Percentiles rank a stretch among this genome's conserved stretches.
Evolutionary conservation across 2,113 vertebrate species (phyloP).

Genomic region (Calypte anna): DNA sequence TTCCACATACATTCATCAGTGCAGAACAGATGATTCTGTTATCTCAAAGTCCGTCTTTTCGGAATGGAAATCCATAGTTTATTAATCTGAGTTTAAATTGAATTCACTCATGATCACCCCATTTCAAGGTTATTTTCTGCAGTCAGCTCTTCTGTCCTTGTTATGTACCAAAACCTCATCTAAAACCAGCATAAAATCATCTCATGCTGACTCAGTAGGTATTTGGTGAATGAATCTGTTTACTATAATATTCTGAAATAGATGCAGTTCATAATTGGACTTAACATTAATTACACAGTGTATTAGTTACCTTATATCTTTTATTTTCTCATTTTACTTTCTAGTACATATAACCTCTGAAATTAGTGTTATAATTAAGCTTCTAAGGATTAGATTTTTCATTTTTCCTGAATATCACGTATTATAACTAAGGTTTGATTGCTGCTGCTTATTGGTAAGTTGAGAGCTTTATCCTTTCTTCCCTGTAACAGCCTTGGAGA

Average conservation of each 20-base stretch:
- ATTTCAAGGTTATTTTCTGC: constrained; percentile 32
- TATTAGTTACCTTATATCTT: fast-evolving
- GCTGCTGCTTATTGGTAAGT: background rate
- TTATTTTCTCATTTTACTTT: background rate
- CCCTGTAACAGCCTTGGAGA: background rate
- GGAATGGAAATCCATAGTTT: background rate
- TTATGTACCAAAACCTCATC: background rate
- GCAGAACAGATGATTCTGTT: background rate
- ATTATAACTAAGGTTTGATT: background rate
- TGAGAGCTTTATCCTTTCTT: background rate
- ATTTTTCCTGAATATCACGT: background rate
- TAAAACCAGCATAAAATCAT: constrained; percentile 7
- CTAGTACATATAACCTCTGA: background rate
- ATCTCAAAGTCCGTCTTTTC: background rate
- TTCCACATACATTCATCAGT: background rate
- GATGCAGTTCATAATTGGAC: background rate
- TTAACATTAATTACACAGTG: background rate
- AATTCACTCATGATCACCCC: background rate
- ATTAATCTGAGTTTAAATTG: background rate
- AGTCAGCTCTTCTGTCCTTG: constrained; percentile 12
- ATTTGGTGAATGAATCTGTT: constrained; percentile 14
- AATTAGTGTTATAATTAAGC: background rate
- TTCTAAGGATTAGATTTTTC: background rate
- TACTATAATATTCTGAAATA: background rate
- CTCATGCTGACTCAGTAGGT: constrained; percentile 18